phyloP scores from a whole-genome alignment of 2,113 vertebrate species.

The Rhadina sibilatrix region DNA sequence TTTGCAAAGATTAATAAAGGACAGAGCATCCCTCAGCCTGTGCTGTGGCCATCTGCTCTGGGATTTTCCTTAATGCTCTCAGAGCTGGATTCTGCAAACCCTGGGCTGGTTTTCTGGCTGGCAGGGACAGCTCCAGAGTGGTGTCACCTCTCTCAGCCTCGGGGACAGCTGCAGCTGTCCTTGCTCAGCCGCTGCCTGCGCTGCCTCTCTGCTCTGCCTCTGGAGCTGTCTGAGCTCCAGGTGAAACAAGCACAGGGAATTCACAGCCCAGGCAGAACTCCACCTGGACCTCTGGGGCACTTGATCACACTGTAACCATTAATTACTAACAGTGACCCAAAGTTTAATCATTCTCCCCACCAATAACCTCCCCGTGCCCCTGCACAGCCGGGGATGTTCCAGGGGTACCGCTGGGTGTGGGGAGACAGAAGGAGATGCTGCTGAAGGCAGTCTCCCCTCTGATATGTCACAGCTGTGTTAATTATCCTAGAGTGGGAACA shows the following conservation, averaged over 20 bases:
- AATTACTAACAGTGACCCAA: neutral
- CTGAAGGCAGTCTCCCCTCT: too few species aligned
- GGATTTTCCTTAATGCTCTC: neutral
- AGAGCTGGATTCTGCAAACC: neutral
- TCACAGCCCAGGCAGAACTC: neutral
- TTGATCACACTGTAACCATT: neutral
- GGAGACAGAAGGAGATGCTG: too few species aligned
- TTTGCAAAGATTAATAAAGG: neutral
- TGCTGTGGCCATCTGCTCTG: neutral
- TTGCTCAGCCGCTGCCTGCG: neutral
- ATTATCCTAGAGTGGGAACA: too few species aligned
- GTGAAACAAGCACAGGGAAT: neutral
- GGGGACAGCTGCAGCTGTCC: neutral
- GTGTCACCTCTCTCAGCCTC: rapidly evolving
- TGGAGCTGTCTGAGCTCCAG: neutral
- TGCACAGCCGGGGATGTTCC: neutral
- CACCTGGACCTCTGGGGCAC: neutral
- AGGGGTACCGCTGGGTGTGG: neutral
- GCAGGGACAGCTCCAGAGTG: neutral
- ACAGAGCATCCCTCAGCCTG: neutral
- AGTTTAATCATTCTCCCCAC: neutral
- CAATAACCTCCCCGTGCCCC: rapidly evolving
- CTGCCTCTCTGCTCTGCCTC: too few species aligned
- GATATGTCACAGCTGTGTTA: too few species aligned
- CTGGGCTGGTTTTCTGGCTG: neutral